These are phyloP conservation scores for Triplophysa rosa DNA, from an alignment of 2,113 vertebrate species.

Conservation along the genomic window DNA sequence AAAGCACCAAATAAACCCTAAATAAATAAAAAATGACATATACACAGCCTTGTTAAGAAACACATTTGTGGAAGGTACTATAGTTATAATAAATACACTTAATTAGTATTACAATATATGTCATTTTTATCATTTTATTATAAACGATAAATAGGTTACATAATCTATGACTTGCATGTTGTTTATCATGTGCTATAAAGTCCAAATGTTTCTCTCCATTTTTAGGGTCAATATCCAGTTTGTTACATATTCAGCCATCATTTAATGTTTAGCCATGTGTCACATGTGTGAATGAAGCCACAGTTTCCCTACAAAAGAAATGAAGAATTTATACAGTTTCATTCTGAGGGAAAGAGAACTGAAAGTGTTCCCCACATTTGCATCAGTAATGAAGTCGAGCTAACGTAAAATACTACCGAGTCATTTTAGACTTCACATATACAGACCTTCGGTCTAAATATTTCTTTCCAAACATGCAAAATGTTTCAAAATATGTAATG, in stretches of 20 bases:
- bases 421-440: neutral
- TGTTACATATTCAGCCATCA: neutral
- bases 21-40: neutral
- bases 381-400: neutral
- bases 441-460: neutral
- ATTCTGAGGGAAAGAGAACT: conserved; percentile 20
- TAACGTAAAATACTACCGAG: neutral
- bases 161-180: neutral
- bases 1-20: neutral
- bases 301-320: conserved; percentile 15
- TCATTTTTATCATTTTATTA: neutral
- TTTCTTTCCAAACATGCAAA: neutral
- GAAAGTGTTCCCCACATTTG: conserved; percentile 15
- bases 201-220: neutral
- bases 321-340: conserved; percentile 4
- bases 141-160: neutral
- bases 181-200: neutral
- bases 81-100: neutral
- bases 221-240: neutral
- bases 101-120: neutral
- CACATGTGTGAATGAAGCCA: neutral
- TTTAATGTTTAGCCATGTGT: conserved; percentile 8
- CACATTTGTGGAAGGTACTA: neutral
- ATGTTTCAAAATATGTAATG: neutral
- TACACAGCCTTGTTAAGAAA: neutral